Base-by-base conservation (phyloP, 2,113 vertebrate genomes). In the Brachyistius frenatus region DNA sequence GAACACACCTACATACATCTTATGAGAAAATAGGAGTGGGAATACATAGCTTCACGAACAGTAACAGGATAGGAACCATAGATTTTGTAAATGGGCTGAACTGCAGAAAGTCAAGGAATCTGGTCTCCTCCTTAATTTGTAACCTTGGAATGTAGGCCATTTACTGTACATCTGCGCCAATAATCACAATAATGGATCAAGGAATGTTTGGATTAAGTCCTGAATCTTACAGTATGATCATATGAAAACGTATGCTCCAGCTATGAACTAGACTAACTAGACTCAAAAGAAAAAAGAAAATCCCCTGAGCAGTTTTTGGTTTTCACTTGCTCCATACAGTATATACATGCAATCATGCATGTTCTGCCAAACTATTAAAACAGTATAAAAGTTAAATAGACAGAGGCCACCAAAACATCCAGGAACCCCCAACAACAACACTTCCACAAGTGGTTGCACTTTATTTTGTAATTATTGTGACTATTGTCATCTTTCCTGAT, bases 131-230 rank as follows among this genome's bases (percentile, higher is more conserved):
- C 62, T 83, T 81, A 74, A 82, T 71, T 80, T 84, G 54, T 14
- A 89, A 36, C 61, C 78, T 85, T 76, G 78, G 73, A 87, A 82
- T 60, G 56, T 50, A 3, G 33, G 36, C 13, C 33, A 56, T 49
- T 75, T 4, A 44, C 44, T 56, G 47, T 36, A 15, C 39, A 54
- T 1, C 16, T 57, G 69, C 7, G 81, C 88, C 85, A 91, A 62
- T 49, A 71, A 88, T 89, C 75, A 87, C 89, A 92, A 73, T 23
- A 37, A 73, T 54, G 33, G 37, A 69, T 66, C 32, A 5, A 63
- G 57, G 54, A 86, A 75, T 86, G 71, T 80, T 77, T 80, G 54
- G 77, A 58, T 61, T 63, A 23, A 56, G 32, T 52, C 41, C 36
- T 39, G 63, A 84, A 39, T 66, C 77, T 61, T 65, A 37, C 35